Base-by-base conservation (phyloP, 2,113 vertebrate genomes). In the Hiodon tergisus region DNA sequence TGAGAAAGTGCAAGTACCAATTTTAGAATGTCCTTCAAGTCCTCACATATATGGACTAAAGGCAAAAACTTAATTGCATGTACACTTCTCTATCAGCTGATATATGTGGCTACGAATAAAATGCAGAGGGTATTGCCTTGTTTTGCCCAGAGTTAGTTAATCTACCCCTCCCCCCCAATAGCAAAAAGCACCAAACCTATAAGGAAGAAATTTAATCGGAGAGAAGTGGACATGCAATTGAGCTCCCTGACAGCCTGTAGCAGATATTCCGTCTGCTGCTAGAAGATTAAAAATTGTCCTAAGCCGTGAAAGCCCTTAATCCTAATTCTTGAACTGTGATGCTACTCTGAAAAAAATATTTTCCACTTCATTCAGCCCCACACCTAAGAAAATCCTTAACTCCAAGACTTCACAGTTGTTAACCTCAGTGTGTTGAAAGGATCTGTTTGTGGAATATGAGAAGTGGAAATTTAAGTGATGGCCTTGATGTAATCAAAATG, bases 291-390 rank as follows among this genome's bases (percentile, higher is more conserved):
- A 53, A 53, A 48, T 75, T 63, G 10, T 68, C 54, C 54, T 68
- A 75, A 75, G 17, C 73, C 73, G 31, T 75, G 73, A 75, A 75
- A 75, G 47, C 54, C 54, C 65, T 58, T 75, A 75, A 75, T 75
- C 73, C 65, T 7, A n/a, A n/a, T 31, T 73, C 65, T 66, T 75
- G 51, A 53, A 75, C 47, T 47, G 47, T 14, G 53, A 75, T 68
- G 73, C 60, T 52, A 73, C 72, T 16, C 50, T 66, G 52, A 73
- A 48, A 11, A 31, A 11, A 63, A 31, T 57, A 68, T 67, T 75
- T 75, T 57, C 46, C 65, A 11, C 54, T 68, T 8, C 55, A 59
- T 67, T 47, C 65, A 55, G 51, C 65, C 58, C 62, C 73, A 51
- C 48, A 48, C 31, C 55, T 17, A 68, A 0, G 14, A 55, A 68